These are phyloP conservation scores for Halcyon badia DNA, from an alignment of 2,797 vertebrate genomes.

Conservation along the genomic window DNA sequence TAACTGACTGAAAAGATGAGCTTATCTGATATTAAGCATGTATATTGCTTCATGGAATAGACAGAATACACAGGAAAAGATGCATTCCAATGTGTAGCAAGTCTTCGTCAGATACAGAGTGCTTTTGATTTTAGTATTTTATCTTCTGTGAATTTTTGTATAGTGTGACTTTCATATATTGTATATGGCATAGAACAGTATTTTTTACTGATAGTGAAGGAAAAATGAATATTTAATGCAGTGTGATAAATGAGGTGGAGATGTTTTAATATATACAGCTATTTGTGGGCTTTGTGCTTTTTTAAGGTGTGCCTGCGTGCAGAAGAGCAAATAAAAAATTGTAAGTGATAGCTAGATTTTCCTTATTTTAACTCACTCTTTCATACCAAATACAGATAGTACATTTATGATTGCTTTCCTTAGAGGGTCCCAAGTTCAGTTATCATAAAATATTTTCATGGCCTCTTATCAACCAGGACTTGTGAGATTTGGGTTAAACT, in stretches of 20 bases:
- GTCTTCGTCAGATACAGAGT: constrained; percentile 8
- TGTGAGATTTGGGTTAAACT: not conserved
- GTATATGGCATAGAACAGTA: not conserved
- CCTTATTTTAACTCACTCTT: not conserved
- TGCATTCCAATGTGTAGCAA: constrained; percentile 20
- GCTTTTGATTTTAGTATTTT: constrained; percentile 26
- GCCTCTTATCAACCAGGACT: not conserved
- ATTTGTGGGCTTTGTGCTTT: constrained; percentile 18
- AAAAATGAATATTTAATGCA: constrained; percentile 23
- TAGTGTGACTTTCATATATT: constrained; percentile 28
- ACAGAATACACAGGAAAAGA: constrained; percentile 14
- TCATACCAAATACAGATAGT: not conserved
- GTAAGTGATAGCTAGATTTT: not conserved
- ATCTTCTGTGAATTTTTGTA: constrained; percentile 27
- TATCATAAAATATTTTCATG: not conserved
- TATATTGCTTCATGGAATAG: not conserved
- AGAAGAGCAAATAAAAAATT: not conserved
- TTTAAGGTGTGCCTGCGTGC: not conserved
- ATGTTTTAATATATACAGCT: not conserved
- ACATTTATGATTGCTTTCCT: not conserved
- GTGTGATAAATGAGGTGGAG: constrained; percentile 5
- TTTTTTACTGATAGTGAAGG: constrained; percentile 23
- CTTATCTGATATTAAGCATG: not conserved
- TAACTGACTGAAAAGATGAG: constrained; percentile 23
- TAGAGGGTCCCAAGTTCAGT: not conserved